Evolutionary conservation across 2,797 vertebrate genomes (phyloP).

Genomic region (Poeciliopsis paucimaculata): DNA sequence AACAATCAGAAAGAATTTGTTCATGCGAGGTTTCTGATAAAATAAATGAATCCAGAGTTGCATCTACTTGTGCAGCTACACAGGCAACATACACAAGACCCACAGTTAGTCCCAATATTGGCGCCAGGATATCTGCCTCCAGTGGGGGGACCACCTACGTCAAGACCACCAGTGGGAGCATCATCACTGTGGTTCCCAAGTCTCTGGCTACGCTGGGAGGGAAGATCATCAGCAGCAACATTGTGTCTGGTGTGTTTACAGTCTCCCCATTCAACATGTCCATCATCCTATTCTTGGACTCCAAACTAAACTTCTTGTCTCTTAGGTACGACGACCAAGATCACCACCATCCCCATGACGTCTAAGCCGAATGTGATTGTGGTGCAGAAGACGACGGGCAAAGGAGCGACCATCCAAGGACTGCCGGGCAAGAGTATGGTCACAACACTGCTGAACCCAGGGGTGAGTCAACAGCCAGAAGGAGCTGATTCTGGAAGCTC

Average conservation of each 20-base stretch:
- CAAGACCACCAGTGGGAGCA: slow-evolving; percentile 98
- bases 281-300: background rate
- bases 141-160: slow-evolving; percentile 92
- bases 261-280: background rate
- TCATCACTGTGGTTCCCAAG: slow-evolving; percentile 98
- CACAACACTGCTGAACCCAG: slow-evolving; percentile 94
- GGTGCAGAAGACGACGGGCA: slow-evolving; percentile 97
- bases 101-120: slow-evolving; percentile 87
- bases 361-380: slow-evolving; percentile 99
- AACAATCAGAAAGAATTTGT: background rate
- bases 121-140: slow-evolving; percentile 89
- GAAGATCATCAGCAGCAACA: slow-evolving; percentile 98
- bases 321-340: slow-evolving; percentile 96
- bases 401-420: slow-evolving; percentile 96
- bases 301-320: background rate
- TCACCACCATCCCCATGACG: slow-evolving; percentile 98
- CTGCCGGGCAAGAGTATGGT: slow-evolving; percentile 97
- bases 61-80: slow-evolving; percentile 77
- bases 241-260: slow-evolving; percentile 89
- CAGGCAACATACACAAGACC: slow-evolving; percentile 93
- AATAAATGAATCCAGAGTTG: background rate
- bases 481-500: background rate
- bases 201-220: slow-evolving; percentile 94
- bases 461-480: slow-evolving; percentile 80
- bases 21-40: background rate